A percentile compares a stretch with the other conserved stretches of the same genome.
Conservation (phyloP, 2,113 vertebrate species). For the Nipponia nippon region DNA sequence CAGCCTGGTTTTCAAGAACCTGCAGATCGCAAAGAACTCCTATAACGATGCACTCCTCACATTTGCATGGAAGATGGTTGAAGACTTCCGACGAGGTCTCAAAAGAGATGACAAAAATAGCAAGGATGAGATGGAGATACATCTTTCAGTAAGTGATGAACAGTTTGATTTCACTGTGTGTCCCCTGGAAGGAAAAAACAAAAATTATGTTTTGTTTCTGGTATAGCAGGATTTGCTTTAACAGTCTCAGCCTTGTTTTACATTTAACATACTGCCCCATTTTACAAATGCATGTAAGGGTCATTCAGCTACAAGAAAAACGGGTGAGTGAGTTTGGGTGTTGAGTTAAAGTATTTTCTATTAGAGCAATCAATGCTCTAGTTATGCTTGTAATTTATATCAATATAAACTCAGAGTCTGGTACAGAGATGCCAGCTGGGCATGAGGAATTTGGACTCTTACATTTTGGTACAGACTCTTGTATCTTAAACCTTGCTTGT, state of each 20-base stretch:
- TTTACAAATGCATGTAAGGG: neutral
- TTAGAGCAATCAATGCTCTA: neutral
- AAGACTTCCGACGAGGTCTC: slow-evolving; percentile 73
- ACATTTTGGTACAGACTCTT: neutral
- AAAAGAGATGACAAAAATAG: slow-evolving; percentile 75
- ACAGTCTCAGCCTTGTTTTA: neutral
- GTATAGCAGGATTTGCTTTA: neutral
- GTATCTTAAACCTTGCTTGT: neutral
- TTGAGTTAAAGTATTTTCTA: neutral
- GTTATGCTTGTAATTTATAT: neutral
- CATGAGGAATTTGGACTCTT: neutral
- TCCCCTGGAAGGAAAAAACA: neutral
- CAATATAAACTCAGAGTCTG: neutral
- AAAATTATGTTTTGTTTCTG: neutral
- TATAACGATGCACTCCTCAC: slow-evolving; percentile 79
- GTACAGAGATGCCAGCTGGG: neutral
- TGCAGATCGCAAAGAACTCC: slow-evolving; percentile 82
- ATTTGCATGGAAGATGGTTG: slow-evolving; percentile 79
- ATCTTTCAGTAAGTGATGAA: slow-evolving; percentile 56
- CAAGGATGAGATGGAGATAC: slow-evolving; percentile 70
- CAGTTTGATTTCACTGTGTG: neutral
- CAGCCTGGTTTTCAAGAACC: slow-evolving; percentile 82
- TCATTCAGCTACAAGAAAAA: neutral
- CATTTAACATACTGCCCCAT: neutral
- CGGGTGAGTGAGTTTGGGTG: neutral